Base-by-base conservation (phyloP, 2,888 invertebrate species). In the Glyphotaelius pellucidus region DNA sequence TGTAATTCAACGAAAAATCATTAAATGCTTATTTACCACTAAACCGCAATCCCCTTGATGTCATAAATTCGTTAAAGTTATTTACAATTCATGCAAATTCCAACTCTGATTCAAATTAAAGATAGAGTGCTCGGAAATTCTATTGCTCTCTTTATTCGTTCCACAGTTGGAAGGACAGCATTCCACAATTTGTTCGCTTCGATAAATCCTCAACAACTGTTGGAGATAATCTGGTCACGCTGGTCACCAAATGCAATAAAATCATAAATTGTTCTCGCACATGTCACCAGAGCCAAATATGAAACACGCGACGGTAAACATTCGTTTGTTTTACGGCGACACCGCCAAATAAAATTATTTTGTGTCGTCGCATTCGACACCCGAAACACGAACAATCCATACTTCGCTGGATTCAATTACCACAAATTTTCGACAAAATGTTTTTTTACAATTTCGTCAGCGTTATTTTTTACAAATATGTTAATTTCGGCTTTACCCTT, bases 1-100 rank as follows among this genome's bases (percentile, higher is more conserved):
- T 19, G 19, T 25, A 19, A 67, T 19, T 67, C 67, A 35, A 83
- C 35, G 15, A 83, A 83, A 81, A 83, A 83, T 47, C 30, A 47
- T 42, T 42, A 30, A 25, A 86, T n/a, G 30, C 30, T 47, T 35
- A 86, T 86, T 86, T 42, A 86, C 42, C 30, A 35, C 25, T 35
- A 30, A 86, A 47, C 42, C 38, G 86, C n/a, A 86, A 86, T 19
- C 86, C 42, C 86, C 67, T 52, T 1, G 9, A n/a, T 47, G 42
- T 86, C 86, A 42, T 86, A 86, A 86, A 86, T 86, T 42, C 67
- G 38, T 42, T 30, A 30, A 47, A 86, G 86, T 86, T 86, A 86
- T 86, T 47, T 86, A 47, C 86, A 42, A n/a, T 86, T 47, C 86
- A 86, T 86, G 86, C 47, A 86, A 86, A 86, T 86, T 86, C 86